Base-by-base conservation (phyloP, 2,797 vertebrate species). In the Pteropus rufus region DNA sequence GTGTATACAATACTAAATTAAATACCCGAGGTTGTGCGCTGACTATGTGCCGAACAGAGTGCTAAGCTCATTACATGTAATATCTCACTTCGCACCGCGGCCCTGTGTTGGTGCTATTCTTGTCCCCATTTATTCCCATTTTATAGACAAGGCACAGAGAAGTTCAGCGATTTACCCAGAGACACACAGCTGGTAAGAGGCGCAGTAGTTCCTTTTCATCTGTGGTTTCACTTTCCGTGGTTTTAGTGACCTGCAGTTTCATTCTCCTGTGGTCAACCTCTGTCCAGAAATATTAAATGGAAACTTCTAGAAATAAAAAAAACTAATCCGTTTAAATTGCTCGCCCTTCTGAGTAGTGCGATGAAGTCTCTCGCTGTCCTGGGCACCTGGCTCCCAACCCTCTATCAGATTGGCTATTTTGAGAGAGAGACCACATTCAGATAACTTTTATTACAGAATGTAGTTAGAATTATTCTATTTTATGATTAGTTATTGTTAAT, bases 11-110 rank as follows among this genome's bases (percentile, higher is more conserved):
- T 12, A 44, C 60, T 52, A 23, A 76, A 19, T 73, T 29, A n/a
- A 29, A 16, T 0, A 0, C 29, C 44, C 23, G 15, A 41, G 3
- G 12, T 4, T 54, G 77, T 49, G 0, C 18, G 2, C 36, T 65
- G 70, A 0, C 41, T n/a, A 0, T 0, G 29, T 44, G 56, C 60
- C 39, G 7, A 31, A 56, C 70, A 29, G 15, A 58, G 16, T 56
- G 49, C 29, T 52, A 1, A 44, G 56, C 8, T 44, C 1, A 2
- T 79, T 31, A 12, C 0, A 0, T 15, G 5, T 11, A 9, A 36
- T 8, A 0, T 19, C 3, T 56, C 58, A 34, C 7, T 86, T 80
- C 69, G 54, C 56, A 69, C 1, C 7, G 79, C 58, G n/a, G 0
- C 18, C 64, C 54, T 21, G 3, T 26, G 23, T 76, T 49, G 67